phyloP scores from a whole-genome alignment of 2,797 vertebrate genomes.

The Sandelia bainsii region DNA sequence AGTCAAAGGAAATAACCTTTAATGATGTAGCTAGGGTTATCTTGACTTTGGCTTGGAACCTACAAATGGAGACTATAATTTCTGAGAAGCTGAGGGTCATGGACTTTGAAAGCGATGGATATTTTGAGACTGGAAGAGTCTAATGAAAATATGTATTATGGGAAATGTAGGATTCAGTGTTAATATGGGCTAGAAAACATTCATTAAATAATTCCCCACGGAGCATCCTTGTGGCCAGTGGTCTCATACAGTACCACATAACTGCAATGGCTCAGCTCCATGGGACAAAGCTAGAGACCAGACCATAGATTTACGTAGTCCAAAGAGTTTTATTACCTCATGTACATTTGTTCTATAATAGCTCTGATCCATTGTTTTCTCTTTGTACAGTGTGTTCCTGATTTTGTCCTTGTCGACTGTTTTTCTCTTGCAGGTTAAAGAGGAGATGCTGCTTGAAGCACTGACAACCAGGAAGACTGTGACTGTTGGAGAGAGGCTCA shows the following conservation, averaged over 20 bases:
- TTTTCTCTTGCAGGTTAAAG: conserved; percentile 86
- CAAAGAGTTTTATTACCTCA: not conserved
- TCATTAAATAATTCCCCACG: not conserved
- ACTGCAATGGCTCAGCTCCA: not conserved
- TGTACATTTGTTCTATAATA: not conserved
- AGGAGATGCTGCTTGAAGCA: conserved; percentile 94
- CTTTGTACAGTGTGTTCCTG: not conserved
- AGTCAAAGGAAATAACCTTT: not conserved
- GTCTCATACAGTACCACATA: not conserved
- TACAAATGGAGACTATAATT: not conserved
- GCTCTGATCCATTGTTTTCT: not conserved
- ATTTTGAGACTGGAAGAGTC: no score
- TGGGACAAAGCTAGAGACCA: not conserved
- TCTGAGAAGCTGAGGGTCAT: not conserved
- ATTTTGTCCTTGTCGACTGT: not conserved
- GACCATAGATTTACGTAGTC: no score
- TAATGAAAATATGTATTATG: not conserved
- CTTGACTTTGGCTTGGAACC: not conserved
- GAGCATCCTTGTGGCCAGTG: not conserved
- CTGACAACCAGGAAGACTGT: conserved; percentile 93
- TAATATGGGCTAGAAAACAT: no score
- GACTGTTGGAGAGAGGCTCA: conserved; percentile 92
- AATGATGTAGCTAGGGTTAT: not conserved
- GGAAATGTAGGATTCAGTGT: not conserved
- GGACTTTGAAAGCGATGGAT: not conserved